Percentiles rank a stretch among this genome's conserved stretches.
phyloP scores from a whole-genome alignment of 1,140 invertebrate genomes.

The Brachionus sp. region DNA sequence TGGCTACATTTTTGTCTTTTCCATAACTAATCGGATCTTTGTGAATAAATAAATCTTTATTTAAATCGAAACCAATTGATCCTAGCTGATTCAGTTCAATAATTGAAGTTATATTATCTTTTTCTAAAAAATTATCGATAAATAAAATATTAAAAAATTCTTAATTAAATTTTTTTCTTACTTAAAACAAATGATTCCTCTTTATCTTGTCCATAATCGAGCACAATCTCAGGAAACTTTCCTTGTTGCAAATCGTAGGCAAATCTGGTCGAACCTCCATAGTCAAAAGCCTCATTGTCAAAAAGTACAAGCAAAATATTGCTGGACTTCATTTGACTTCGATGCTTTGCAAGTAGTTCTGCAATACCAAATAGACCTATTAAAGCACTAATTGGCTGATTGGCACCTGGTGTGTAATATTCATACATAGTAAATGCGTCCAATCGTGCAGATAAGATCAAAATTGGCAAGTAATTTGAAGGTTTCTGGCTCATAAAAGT shows the following conservation, averaged over 20 bases:
- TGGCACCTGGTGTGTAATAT: constrained; percentile 34
- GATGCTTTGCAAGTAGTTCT: neutral
- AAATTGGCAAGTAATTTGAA: neutral
- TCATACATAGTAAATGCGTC: constrained; percentile 37
- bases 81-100: constrained; percentile 39
- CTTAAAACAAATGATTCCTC: constrained; percentile 28
- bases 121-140: neutral
- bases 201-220: neutral
- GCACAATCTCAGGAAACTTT: neutral
- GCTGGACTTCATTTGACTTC: neutral
- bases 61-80: neutral
- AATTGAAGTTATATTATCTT: constrained; percentile 9
- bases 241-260: neutral
- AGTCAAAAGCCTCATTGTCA: constrained; percentile 45
- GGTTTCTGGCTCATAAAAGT: constrained; percentile 43
- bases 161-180: neutral
- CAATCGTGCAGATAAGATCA: neutral
- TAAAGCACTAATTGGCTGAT: constrained; percentile 38
- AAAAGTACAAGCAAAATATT: neutral
- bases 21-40: constrained; percentile 28
- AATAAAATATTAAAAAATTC: neutral
- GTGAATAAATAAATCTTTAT: constrained; percentile 8
- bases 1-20: neutral
- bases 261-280: constrained; percentile 39
- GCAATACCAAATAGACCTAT: constrained; percentile 23